Conservation (phyloP, 2,797 vertebrate species). For the Malurus leucopterus region DNA sequence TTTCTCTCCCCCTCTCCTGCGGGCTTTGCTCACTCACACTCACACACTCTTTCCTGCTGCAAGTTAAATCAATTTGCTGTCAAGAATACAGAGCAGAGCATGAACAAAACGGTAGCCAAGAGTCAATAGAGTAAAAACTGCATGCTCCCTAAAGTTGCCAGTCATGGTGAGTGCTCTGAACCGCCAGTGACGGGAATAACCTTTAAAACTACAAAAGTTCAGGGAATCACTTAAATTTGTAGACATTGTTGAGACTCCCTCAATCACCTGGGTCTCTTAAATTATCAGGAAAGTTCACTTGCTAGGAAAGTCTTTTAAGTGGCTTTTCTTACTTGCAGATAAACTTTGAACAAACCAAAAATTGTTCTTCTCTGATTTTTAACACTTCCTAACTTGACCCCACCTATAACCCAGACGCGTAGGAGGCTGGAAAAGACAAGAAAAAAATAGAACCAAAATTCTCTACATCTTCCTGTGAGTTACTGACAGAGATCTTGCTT, state of each 20-base stretch:
- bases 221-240: neutral
- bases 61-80: conserved; percentile 68
- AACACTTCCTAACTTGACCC: conserved; percentile 12
- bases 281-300: neutral
- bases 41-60: conserved; percentile 1
- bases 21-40: neutral
- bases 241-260: neutral
- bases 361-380: conserved; percentile 11
- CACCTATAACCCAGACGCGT: neutral
- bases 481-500: neutral
- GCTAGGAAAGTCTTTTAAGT: neutral
- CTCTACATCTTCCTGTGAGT: neutral
- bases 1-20: conserved; percentile 36
- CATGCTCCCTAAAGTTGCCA: neutral
- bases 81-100: conserved; percentile 51
- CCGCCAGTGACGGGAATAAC: neutral
- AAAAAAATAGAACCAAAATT: conserved; percentile 2
- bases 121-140: conserved; percentile 60
- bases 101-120: conserved; percentile 60
- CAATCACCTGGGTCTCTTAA: neutral
- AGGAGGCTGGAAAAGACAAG: conserved; percentile 32
- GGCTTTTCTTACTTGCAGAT: neutral
- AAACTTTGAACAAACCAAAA: neutral
- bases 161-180: neutral
- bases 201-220: neutral